Evolutionary conservation across 2,797 vertebrate genomes (phyloP).

Genomic region (Poliocrania exsul): DNA sequence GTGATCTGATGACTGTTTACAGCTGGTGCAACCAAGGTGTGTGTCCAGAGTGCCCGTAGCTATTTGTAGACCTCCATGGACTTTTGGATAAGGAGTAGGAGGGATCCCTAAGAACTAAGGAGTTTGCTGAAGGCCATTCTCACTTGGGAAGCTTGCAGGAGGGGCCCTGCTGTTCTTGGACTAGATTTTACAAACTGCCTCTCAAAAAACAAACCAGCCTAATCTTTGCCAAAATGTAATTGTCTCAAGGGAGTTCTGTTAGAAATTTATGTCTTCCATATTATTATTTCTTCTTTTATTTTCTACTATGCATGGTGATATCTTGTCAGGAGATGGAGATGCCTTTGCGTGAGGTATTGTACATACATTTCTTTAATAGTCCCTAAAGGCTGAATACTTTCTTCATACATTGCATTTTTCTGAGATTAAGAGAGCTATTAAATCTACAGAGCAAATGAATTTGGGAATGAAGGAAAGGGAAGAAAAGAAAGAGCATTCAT

Average conservation of each 20-base stretch:
- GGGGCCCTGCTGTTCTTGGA: neutral
- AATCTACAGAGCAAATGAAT: constrained; percentile 59
- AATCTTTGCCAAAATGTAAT: neutral
- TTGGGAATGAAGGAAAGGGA: constrained; percentile 54
- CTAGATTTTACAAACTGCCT: neutral
- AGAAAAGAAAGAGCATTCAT: constrained; percentile 46
- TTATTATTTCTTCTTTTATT: constrained; percentile 28
- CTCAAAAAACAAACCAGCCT: neutral
- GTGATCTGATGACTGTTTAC: neutral
- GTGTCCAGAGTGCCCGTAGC: neutral
- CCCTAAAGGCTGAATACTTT: constrained; percentile 25
- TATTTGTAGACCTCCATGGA: neutral
- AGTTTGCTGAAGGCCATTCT: neutral
- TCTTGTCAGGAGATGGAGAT: neutral
- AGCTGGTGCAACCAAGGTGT: neutral
- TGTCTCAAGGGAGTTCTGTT: neutral
- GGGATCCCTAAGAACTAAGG: neutral
- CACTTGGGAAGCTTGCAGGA: neutral
- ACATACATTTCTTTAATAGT: constrained; percentile 31
- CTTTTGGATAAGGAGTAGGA: neutral
- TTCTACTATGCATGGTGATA: constrained; percentile 10
- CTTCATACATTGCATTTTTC: constrained; percentile 40
- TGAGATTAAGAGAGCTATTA: constrained; percentile 65
- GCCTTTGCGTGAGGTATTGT: neutral
- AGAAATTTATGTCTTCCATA: constrained; percentile 30